Percentiles rank a stretch among this genome's conserved stretches.
phyloP scores from a whole-genome alignment of 2,113 vertebrate species.

The Corydoras sp. region DNA sequence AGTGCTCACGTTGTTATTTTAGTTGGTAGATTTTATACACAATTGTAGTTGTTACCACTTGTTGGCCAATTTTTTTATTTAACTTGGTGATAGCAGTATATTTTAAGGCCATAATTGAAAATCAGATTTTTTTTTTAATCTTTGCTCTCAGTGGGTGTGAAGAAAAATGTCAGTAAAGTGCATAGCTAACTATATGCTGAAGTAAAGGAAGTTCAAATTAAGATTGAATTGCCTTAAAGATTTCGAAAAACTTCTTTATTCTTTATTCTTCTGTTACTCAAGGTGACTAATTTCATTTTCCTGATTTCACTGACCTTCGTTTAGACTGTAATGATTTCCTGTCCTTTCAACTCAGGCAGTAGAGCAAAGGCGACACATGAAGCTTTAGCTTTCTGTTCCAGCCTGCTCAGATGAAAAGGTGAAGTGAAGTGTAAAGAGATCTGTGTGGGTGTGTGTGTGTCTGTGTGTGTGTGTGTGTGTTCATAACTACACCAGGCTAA shows the following conservation, averaged over 20 bases:
- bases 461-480: conserved; percentile 12
- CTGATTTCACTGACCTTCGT: conserved; percentile 86
- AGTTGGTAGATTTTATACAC: neutral
- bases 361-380: conserved; percentile 49
- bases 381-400: conserved; percentile 61
- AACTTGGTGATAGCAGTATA: too few species aligned
- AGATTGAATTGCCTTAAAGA: neutral
- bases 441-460: conserved; percentile 33
- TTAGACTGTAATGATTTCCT: conserved; percentile 91
- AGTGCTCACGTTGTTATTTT: neutral
- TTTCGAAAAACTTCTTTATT: neutral
- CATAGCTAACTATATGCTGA: neutral
- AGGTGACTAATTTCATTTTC: conserved; percentile 86
- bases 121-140: neutral
- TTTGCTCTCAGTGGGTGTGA: neutral
- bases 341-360: conserved; percentile 76
- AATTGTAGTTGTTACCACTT: neutral
- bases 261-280: conserved; percentile 51
- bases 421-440: conserved; percentile 55
- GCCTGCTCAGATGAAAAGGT: conserved; percentile 60
- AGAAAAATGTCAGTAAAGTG: neutral
- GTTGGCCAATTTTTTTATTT: neutral
- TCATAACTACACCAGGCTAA: conserved; percentile 1
- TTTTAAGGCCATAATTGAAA: neutral
- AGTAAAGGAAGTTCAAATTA: neutral